phyloP scores from a whole-genome alignment of 2,888 invertebrate species.

The Adelphocoris suturalis region DNA sequence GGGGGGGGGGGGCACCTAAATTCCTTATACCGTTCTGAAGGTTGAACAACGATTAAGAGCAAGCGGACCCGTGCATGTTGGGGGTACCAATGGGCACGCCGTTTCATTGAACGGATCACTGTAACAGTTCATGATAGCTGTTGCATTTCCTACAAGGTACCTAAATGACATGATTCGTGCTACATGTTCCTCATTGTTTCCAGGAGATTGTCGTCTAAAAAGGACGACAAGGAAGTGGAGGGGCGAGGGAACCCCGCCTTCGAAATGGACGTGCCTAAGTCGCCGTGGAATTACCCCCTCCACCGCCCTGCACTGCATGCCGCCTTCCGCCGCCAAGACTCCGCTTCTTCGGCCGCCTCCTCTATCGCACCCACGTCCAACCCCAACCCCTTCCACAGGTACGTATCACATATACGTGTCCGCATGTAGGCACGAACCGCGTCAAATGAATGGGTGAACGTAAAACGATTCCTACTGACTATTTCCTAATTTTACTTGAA shows the following conservation, averaged over 20 bases:
- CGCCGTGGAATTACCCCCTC: slow-evolving; percentile 79
- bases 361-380: slow-evolving; percentile 46
- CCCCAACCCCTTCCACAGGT: slow-evolving; percentile 71
- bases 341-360: slow-evolving; percentile 76
- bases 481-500: neutral
- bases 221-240: slow-evolving; percentile 78
- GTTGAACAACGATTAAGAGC: too few species aligned
- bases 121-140: too few species aligned
- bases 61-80: too few species aligned
- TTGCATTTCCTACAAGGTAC: too few species aligned
- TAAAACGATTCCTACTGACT: too few species aligned
- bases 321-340: slow-evolving; percentile 77
- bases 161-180: too few species aligned
- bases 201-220: slow-evolving; percentile 83
- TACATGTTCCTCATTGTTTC: neutral
- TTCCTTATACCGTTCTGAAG: too few species aligned
- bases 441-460: too few species aligned
- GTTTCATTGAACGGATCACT: too few species aligned
- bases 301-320: slow-evolving; percentile 79
- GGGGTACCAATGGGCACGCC: too few species aligned
- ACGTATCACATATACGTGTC: neutral
- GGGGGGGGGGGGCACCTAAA: too few species aligned
- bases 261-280: slow-evolving; percentile 84
- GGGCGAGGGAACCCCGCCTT: slow-evolving; percentile 86
- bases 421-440: too few species aligned